Percentiles rank a stretch among this genome's conserved stretches.
These are phyloP conservation scores for Monochamus alternatus DNA, from an alignment of 2,888 invertebrate species.

Conservation along the genomic window DNA sequence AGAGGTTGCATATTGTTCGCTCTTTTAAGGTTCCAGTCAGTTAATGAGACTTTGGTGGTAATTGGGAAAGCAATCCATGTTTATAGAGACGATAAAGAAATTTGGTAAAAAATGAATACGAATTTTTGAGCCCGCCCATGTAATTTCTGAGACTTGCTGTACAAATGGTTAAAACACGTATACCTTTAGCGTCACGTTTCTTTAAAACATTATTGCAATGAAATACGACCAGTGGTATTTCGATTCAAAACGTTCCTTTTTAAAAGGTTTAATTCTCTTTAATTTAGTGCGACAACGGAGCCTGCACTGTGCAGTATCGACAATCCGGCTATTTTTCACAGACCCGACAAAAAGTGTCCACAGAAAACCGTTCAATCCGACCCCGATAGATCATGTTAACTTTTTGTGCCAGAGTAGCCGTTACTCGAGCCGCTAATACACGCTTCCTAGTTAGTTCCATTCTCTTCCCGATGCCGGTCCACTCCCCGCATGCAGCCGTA, in stretches of 20 bases:
- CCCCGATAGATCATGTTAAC: constrained; percentile 15
- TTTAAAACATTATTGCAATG: no score
- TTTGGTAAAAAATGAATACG: no score
- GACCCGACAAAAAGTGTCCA: not conserved
- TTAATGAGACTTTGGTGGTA: no score
- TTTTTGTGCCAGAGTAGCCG: constrained; percentile 9
- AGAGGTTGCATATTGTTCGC: no score
- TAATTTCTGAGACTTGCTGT: no score
- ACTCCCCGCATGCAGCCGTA: constrained; percentile 1
- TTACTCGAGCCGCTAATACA: constrained; percentile 12
- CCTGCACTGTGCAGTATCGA: not conserved
- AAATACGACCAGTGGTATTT: no score
- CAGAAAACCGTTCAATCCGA: not conserved
- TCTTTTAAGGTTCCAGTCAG: no score
- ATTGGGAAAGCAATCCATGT: no score
- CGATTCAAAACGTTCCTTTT: not conserved
- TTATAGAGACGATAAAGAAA: no score
- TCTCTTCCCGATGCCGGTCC: constrained; percentile 10
- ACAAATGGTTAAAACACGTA: no score
- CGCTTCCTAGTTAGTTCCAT: constrained; percentile 22
- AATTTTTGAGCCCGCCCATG: no score
- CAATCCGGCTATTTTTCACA: constrained; percentile 3
- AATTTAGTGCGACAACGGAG: constrained; percentile 1
- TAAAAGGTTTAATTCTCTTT: not conserved
- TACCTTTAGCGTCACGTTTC: no score